A percentile compares a stretch with the other conserved stretches of the same genome.
Evolutionary conservation across 2,888 invertebrate genomes (phyloP).

Genomic region (Crossocerus cetratus): DNA sequence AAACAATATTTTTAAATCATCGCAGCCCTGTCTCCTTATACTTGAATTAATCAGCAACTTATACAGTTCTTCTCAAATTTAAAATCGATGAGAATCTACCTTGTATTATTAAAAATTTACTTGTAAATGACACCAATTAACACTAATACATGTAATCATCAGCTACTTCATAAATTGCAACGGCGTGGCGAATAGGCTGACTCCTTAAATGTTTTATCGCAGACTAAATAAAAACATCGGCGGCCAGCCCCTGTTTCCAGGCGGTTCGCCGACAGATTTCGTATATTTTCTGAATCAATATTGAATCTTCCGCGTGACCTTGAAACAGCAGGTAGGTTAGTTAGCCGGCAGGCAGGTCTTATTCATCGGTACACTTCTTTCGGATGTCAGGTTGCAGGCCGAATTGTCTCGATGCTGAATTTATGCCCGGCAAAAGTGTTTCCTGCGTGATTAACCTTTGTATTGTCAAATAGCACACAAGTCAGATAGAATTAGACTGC

Average conservation of each 20-base stretch:
- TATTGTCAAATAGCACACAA: too few species aligned
- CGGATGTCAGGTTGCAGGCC: neutral
- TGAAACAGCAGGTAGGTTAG: constrained; percentile 66
- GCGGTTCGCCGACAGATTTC: constrained; percentile 65
- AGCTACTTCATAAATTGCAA: neutral
- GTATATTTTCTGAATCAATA: constrained; percentile 74
- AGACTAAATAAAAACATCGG: constrained; percentile 74
- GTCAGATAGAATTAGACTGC: too few species aligned
- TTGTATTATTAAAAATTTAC: neutral
- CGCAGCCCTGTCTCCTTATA: too few species aligned
- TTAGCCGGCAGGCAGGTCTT: constrained; percentile 42
- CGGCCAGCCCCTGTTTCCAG: constrained; percentile 61
- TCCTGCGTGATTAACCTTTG: constrained; percentile 24
- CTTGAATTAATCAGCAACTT: too few species aligned
- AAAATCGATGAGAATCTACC: too few species aligned
- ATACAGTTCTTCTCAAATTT: too few species aligned
- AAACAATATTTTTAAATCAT: too few species aligned
- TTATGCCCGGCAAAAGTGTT: constrained; percentile 18
- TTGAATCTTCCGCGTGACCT: constrained; percentile 66
- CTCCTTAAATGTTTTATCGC: constrained; percentile 65
- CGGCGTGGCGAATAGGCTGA: constrained; percentile 5
- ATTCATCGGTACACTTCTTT: constrained; percentile 31
- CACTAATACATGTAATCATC: neutral
- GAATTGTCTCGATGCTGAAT: constrained; percentile 27
- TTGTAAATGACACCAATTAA: neutral